phyloP scores from a whole-genome alignment of 2,113 vertebrate genomes.

The Scophthalmus maximus region DNA sequence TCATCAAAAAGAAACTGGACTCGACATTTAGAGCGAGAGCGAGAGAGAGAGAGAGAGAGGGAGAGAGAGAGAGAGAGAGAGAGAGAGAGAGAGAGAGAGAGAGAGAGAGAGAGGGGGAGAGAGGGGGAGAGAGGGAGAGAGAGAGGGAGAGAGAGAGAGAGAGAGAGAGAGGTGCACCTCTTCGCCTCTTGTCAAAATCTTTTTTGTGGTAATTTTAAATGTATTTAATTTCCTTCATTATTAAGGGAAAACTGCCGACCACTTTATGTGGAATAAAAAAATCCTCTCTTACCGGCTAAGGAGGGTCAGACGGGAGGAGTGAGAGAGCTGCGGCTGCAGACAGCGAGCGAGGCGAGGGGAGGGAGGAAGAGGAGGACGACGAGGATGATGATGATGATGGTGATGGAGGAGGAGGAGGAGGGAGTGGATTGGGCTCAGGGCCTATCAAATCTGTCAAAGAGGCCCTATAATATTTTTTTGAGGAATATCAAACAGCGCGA shows the following conservation, averaged over 20 bases:
- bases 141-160: neutral
- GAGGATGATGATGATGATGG: slow-evolving; percentile 8
- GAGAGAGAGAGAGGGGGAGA: neutral
- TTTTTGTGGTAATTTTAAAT: neutral
- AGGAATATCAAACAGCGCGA: slow-evolving; percentile 9
- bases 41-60: neutral
- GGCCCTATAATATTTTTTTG: slow-evolving; percentile 35
- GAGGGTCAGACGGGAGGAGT: slow-evolving; percentile 44
- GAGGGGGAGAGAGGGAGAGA: neutral
- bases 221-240: slow-evolving; percentile 3
- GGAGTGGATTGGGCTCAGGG: slow-evolving; percentile 43
- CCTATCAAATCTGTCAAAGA: slow-evolving; percentile 69
- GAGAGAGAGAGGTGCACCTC: neutral
- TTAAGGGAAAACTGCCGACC: neutral
- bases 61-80: slow-evolving; percentile 3
- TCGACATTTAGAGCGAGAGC: slow-evolving; percentile 9
- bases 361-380: slow-evolving; percentile 21
- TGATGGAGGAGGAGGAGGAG: slow-evolving; percentile 51
- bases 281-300: slow-evolving; percentile 51
- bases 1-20: slow-evolving; percentile 18
- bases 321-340: slow-evolving; percentile 48
- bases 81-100: neutral
- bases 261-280: slow-evolving; percentile 4
- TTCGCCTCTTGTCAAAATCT: neutral
- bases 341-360: slow-evolving; percentile 39